Percentiles rank a stretch among this genome's conserved stretches.
Conservation (phyloP, 2,113 vertebrate genomes). For the Myotis lucifugus region DNA sequence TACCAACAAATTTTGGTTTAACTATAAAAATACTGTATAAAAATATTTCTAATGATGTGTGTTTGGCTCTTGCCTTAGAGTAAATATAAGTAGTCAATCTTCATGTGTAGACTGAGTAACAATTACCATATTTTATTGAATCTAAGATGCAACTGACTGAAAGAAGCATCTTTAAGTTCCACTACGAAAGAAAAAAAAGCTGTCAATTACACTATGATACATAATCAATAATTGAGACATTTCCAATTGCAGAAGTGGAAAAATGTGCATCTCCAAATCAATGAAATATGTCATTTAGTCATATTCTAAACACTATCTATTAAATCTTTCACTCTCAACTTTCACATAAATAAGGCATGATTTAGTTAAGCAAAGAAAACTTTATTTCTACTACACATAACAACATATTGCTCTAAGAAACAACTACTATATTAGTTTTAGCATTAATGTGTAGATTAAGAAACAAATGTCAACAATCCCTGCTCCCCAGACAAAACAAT, state of each 20-base stretch:
- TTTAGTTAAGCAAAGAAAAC: conserved; percentile 75
- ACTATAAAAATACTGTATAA: background rate
- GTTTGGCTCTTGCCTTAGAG: conserved; percentile 23
- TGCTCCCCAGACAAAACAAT: conserved; percentile 65
- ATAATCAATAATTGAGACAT: background rate
- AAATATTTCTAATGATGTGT: conserved; percentile 22
- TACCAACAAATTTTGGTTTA: conserved; percentile 24
- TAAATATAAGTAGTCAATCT: background rate
- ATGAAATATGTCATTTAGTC: conserved; percentile 60
- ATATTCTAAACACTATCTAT: conserved; percentile 65
- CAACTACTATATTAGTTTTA: conserved; percentile 71
- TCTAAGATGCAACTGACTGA: conserved; percentile 33
- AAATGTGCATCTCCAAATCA: conserved; percentile 54
- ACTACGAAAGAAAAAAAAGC: background rate
- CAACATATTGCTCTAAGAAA: conserved; percentile 77
- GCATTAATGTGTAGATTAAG: conserved; percentile 68
- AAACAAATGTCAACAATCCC: conserved; percentile 73
- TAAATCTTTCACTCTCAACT: conserved; percentile 68
- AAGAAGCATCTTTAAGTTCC: conserved; percentile 1
- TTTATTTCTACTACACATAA: conserved; percentile 79
- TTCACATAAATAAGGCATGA: conserved; percentile 78
- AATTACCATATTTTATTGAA: conserved; percentile 48
- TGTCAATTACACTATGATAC: background rate
- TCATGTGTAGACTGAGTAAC: background rate
- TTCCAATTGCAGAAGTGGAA: conserved; percentile 42